Evolutionary conservation across 1,140 invertebrate species (phyloP).

Genomic region (Drosophila kurseongensis): DNA sequence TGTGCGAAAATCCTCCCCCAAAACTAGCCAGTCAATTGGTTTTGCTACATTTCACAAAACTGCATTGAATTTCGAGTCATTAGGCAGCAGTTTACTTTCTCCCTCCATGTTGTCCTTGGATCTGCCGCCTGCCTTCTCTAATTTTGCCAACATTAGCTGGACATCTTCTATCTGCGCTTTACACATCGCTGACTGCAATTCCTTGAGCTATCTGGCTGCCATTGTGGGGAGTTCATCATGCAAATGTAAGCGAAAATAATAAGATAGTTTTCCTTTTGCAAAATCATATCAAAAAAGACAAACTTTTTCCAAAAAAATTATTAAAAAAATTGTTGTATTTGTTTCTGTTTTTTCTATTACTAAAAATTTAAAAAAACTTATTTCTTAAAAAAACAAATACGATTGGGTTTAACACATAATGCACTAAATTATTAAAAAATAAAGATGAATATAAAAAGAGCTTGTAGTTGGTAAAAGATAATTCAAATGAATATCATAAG

Average conservation of each 20-base stretch:
- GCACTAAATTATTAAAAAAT: no score
- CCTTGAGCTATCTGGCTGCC: slow-evolving; percentile 34
- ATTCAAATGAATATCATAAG: no score
- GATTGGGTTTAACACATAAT: no score
- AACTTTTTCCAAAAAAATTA: neutral
- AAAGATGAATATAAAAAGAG: no score
- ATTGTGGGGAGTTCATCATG: slow-evolving; percentile 38
- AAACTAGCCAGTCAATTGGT: slow-evolving; percentile 35
- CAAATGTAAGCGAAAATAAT: slow-evolving; percentile 25
- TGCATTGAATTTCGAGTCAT: slow-evolving; percentile 72
- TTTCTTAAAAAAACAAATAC: no score
- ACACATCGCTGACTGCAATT: slow-evolving; percentile 67
- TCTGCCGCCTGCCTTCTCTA: neutral
- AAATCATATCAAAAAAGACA: slow-evolving; percentile 16
- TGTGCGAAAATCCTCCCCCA: slow-evolving; percentile 17
- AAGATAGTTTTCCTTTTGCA: slow-evolving; percentile 31
- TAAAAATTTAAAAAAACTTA: no score
- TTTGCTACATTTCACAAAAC: slow-evolving; percentile 60
- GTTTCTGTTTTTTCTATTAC: no score
- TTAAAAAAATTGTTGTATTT: no score
- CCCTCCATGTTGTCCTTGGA: neutral
- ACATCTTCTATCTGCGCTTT: slow-evolving; percentile 69
- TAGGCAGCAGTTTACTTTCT: slow-evolving; percentile 46
- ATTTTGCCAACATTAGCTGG: slow-evolving; percentile 43
- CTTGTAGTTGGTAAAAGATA: no score